Evolutionary conservation across 2,888 invertebrate genomes (phyloP).

Genomic region (Mantis religiosa): DNA sequence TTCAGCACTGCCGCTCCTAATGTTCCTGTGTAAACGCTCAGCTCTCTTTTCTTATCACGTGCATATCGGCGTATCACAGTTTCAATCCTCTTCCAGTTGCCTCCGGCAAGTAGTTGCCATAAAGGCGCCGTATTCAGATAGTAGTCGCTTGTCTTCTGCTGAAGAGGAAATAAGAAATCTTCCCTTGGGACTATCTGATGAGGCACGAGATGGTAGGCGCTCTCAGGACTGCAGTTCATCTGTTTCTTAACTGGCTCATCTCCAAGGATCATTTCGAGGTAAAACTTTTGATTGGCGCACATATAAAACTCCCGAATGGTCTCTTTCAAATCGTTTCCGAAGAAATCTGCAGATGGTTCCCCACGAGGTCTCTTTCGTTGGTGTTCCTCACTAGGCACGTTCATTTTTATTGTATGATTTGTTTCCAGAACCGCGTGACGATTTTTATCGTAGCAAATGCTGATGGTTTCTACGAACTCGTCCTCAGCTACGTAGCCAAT

Average conservation of each 20-base stretch:
- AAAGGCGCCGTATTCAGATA: constrained; percentile 64
- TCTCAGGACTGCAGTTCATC: neutral
- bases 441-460: neutral
- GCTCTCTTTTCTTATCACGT: constrained; percentile 33
- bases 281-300: neutral
- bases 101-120: constrained; percentile 60
- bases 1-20: constrained; percentile 55
- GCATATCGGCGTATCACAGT: constrained; percentile 47
- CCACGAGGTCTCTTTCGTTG: neutral
- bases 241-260: neutral
- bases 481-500: neutral
- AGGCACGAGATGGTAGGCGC: constrained; percentile 45
- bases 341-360: neutral
- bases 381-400: neutral
- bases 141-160: constrained; percentile 58
- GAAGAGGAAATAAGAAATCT: constrained; percentile 58
- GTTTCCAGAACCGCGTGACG: neutral
- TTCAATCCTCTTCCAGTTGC: constrained; percentile 55
- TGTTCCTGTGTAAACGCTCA: constrained; percentile 53
- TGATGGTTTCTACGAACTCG: neutral
- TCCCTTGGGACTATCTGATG: constrained; percentile 60
- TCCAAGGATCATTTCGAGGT: neutral
- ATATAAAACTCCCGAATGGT: neutral
- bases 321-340: neutral
- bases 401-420: neutral